Percentiles rank a stretch among this genome's conserved stretches.
Conservation (phyloP, 2,113 vertebrate genomes). For the Orycteropus afer region DNA sequence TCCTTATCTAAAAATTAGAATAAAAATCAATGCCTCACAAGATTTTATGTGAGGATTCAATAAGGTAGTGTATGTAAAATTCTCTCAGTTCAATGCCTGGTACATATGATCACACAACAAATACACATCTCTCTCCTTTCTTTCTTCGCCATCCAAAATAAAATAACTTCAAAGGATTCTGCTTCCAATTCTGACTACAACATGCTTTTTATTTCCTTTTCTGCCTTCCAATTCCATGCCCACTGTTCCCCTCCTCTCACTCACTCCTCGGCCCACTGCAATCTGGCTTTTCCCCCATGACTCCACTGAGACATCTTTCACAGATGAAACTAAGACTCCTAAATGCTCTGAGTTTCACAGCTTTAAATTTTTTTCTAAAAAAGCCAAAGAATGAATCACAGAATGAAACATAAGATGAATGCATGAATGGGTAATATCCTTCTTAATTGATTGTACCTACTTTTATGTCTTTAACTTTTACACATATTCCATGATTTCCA, state of each 20-base stretch:
- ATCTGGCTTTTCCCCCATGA: slow-evolving; percentile 45
- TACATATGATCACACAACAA: background rate
- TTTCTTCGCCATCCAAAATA: background rate
- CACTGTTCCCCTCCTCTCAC: background rate
- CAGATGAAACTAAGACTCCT: slow-evolving; percentile 30
- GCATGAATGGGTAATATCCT: background rate
- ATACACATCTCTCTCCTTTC: background rate
- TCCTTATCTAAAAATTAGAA: background rate
- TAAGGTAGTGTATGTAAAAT: background rate
- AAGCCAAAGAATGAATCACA: slow-evolving; percentile 44
- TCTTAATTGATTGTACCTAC: background rate
- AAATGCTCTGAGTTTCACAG: slow-evolving; percentile 27
- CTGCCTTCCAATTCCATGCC: slow-evolving; percentile 2
- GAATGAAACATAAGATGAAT: background rate
- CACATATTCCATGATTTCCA: background rate
- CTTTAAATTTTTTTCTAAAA: slow-evolving; percentile 39
- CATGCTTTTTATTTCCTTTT: background rate
- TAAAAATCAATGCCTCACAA: background rate
- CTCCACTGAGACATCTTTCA: background rate
- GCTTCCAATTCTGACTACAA: background rate
- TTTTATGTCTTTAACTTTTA: slow-evolving; percentile 8
- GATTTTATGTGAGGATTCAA: background rate
- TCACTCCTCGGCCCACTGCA: background rate
- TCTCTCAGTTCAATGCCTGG: background rate
- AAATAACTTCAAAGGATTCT: background rate